Evolutionary conservation across 2,888 invertebrate species (phyloP), one percentile per base, ranked within the genome.

Genomic region (Heliconius aoede): DNA sequence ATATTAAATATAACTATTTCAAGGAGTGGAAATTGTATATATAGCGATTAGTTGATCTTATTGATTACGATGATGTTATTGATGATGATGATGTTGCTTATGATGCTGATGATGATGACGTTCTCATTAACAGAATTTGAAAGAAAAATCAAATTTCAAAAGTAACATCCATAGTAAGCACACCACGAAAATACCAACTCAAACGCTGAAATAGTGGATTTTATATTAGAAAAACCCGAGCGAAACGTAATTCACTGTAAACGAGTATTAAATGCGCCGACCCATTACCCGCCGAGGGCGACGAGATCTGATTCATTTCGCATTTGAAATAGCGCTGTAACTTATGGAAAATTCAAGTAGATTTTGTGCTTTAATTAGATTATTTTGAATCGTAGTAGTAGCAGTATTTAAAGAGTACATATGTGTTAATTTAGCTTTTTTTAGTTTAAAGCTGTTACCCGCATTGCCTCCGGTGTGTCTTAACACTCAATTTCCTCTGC

Each of bases 201-300:
- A 51, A 68, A 51, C 13, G 2, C 40, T 51, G 30, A 8, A 55
- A 32, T 69, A 69, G 40, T 67, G 8, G 40, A 13, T 64, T 55
- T 73, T 32, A 73, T 51, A 73, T 36, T 32, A 73, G n/a, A 64
- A 30, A 65, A 32, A 30, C n/a, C 15, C 46, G 5, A 55, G 32
- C 30, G 26, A 46, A 65, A 55, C 26, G 30, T 65, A 58, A 73
- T 40, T 58, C n/a, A 65, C 46, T 76, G 64, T 40, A 68, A 69
- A 67, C 58, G 74, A 65, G 71, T 58, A 71, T 73, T 73, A 71
- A 71, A 76, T 71, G 64, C 69, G 69, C 26, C 71, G 46, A 69
- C 69, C 76, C 76, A 78, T 78, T 76, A 76, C 74, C 58, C 67
- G 65, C n/a, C 13, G 69, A 69, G 69, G 55, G 69, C 69, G 55